Conservation (phyloP, 2,797 vertebrate genomes). For the Chrysocyon brachyurus region DNA sequence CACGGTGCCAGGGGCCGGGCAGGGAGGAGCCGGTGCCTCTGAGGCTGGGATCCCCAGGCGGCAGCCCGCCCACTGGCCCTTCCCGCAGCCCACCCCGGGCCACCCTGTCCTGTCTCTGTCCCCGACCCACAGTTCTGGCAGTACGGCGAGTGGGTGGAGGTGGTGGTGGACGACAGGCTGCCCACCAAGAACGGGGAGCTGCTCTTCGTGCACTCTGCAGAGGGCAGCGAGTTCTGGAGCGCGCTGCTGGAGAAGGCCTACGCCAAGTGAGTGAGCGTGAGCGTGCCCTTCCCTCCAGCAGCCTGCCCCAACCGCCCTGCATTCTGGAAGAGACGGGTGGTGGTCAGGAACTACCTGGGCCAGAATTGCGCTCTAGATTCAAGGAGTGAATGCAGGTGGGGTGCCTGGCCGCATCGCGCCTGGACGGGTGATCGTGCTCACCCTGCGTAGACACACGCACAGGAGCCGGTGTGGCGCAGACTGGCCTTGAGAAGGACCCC, state of each 20-base stretch:
- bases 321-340: neutral
- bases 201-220: conserved; percentile 96
- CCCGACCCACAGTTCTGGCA: conserved; percentile 96
- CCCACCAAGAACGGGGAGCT: conserved; percentile 95
- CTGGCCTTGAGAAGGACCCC: neutral
- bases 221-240: conserved; percentile 97
- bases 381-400: neutral
- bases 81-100: too few species aligned
- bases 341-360: neutral
- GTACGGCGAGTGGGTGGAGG: conserved; percentile 97
- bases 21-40: too few species aligned
- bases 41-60: neutral
- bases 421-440: accelerated
- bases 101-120: too few species aligned
- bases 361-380: neutral
- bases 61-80: neutral
- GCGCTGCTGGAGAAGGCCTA: conserved; percentile 98
- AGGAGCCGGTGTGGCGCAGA: accelerated
- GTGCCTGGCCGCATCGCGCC: accelerated
- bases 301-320: neutral
- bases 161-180: conserved; percentile 96
- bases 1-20: neutral
- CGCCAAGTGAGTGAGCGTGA: conserved; percentile 94
- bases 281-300: accelerated
- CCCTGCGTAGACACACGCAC: neutral